Evolutionary conservation across 2,888 invertebrate species (phyloP).

Genomic region (Pseudococcus longispinus): DNA sequence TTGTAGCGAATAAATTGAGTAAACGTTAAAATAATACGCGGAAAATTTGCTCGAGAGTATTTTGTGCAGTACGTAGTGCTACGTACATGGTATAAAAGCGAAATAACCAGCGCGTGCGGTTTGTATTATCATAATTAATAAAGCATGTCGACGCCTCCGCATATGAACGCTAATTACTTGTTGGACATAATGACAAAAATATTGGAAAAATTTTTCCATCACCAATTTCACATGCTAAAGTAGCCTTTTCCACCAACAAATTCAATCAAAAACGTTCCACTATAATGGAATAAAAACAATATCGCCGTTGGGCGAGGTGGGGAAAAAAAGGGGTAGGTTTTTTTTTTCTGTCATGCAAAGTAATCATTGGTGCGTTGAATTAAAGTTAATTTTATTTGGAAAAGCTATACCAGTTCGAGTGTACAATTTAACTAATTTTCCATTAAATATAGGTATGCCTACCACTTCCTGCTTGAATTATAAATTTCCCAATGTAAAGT

Average conservation of each 20-base stretch:
- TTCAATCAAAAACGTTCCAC: conserved; percentile 5
- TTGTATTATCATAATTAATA: conserved; percentile 7
- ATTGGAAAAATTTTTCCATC: not conserved
- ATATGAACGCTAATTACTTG: conserved; percentile 30
- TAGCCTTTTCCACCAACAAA: not conserved
- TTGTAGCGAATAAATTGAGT: not conserved
- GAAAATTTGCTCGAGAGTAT: not conserved
- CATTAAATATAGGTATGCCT: not conserved
- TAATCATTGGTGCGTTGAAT: conserved; percentile 26
- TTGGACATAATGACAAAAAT: conserved; percentile 11
- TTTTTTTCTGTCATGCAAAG: not conserved
- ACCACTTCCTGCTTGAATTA: not conserved
- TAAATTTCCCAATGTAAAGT: not conserved
- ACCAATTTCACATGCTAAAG: not conserved
- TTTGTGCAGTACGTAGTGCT: not conserved
- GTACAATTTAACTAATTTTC: conserved; percentile 9
- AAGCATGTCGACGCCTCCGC: conserved; percentile 15
- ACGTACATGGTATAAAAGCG: not conserved
- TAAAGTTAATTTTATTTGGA: conserved; percentile 2
- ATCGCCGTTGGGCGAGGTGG: not conserved
- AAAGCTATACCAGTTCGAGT: not conserved
- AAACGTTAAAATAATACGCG: not conserved
- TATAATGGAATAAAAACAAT: conserved; percentile 4
- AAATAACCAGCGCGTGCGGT: not conserved
- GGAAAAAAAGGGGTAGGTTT: not conserved